A percentile compares a stretch with the other conserved stretches of the same genome.
phyloP scores from a whole-genome alignment of 2,888 invertebrate genomes.

The Idaea aversata region DNA sequence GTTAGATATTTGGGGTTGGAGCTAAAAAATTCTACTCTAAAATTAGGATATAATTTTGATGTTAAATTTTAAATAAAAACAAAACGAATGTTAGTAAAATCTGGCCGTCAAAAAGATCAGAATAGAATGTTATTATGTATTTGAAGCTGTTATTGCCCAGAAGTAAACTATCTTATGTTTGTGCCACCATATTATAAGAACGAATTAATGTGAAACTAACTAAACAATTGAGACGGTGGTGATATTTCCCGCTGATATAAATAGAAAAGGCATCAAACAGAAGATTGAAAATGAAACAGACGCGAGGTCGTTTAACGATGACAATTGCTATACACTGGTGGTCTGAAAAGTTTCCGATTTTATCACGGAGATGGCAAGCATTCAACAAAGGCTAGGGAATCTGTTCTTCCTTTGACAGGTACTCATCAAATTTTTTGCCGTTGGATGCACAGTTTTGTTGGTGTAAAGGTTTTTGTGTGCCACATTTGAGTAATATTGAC shows the following conservation, averaged over 20 bases:
- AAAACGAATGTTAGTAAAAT: neutral
- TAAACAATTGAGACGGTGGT: slow-evolving; percentile 50
- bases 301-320: slow-evolving; percentile 60
- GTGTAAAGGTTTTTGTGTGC: too few species aligned
- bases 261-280: slow-evolving; percentile 70
- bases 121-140: slow-evolving; percentile 19
- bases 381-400: too few species aligned
- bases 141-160: slow-evolving; percentile 72
- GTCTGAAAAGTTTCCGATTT: too few species aligned
- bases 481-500: too few species aligned
- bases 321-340: slow-evolving; percentile 1
- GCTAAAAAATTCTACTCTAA: too few species aligned
- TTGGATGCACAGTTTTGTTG: too few species aligned
- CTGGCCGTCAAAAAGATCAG: neutral
- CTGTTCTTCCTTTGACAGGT: too few species aligned
- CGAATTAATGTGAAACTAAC: slow-evolving; percentile 14
- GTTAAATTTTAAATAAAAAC: neutral
- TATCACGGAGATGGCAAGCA: too few species aligned
- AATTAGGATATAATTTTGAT: neutral
- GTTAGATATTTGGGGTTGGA: too few species aligned
- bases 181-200: slow-evolving; percentile 55
- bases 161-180: slow-evolving; percentile 78
- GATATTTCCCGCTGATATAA: slow-evolving; percentile 58
- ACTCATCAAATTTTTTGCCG: too few species aligned
- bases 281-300: slow-evolving; percentile 66